These are phyloP conservation scores for Cantharis rustica DNA, from an alignment of 2,888 invertebrate genomes.

Conservation along the genomic window DNA sequence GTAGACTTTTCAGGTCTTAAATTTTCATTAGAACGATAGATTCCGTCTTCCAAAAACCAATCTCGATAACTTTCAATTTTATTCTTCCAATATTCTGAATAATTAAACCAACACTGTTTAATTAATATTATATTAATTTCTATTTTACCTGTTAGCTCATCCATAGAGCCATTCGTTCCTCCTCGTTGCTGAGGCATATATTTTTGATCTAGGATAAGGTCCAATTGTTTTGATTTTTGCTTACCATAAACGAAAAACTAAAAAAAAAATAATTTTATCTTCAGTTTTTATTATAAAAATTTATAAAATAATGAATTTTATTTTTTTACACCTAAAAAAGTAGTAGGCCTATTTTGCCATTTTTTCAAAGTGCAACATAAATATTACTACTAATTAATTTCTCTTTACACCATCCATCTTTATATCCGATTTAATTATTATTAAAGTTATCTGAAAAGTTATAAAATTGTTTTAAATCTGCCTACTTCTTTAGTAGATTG, in stretches of 20 bases:
- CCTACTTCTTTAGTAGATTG: no score
- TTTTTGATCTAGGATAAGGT: background rate
- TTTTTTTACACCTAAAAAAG: no score
- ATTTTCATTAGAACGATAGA: background rate
- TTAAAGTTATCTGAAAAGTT: no score
- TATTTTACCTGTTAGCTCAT: background rate
- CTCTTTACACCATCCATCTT: no score
- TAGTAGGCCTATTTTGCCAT: no score
- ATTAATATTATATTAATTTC: background rate
- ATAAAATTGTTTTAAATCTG: no score
- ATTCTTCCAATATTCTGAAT: background rate
- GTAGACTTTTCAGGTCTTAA: background rate
- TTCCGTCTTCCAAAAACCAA: background rate
- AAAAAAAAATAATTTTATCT: background rate
- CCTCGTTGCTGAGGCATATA: background rate
- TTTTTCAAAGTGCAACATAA: no score
- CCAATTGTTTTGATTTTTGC: background rate
- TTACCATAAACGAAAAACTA: background rate
- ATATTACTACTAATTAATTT: no score
- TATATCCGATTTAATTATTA: no score
- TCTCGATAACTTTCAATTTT: slow-evolving; percentile 2
- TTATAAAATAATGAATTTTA: no score
- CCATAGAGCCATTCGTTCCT: background rate
- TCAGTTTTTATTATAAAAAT: no score
- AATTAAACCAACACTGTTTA: background rate